These are phyloP conservation scores for Iphiclides podalirius DNA, from an alignment of 2,888 invertebrate species.

Conservation along the genomic window DNA sequence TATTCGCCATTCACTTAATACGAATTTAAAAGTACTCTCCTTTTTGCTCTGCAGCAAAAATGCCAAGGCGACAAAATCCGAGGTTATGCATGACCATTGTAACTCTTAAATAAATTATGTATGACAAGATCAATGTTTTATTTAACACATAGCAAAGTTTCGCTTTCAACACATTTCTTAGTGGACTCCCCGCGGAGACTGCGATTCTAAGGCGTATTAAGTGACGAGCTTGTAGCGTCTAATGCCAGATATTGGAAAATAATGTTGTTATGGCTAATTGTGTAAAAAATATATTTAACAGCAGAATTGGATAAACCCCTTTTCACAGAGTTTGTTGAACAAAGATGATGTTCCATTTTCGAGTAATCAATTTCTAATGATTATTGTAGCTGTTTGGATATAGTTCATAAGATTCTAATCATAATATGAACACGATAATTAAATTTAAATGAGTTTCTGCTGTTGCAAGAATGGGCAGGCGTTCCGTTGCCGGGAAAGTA, in stretches of 20 bases:
- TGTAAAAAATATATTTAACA: no score
- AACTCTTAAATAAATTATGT: constrained; percentile 61
- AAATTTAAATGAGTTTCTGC: no score
- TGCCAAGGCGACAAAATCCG: constrained; percentile 19
- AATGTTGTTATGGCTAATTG: neutral
- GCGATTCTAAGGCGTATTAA: constrained; percentile 37
- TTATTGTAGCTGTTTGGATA: no score
- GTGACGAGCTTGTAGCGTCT: constrained; percentile 23
- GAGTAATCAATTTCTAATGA: no score
- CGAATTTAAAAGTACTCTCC: neutral
- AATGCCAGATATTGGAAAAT: neutral
- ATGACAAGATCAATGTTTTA: constrained; percentile 70
- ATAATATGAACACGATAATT: no score
- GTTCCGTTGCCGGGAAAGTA: no score
- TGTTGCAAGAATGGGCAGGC: no score
- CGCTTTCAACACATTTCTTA: constrained; percentile 54
- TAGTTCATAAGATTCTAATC: no score
- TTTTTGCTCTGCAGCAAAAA: constrained; percentile 18
- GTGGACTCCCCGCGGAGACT: constrained; percentile 57
- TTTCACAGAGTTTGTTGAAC: no score
- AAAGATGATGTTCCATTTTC: no score
- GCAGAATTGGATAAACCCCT: no score
- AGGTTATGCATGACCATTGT: constrained; percentile 25
- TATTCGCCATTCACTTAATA: neutral
- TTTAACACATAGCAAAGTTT: constrained; percentile 67